phyloP scores from a whole-genome alignment of 2,797 vertebrate species.

The Okamejei kenojei region DNA sequence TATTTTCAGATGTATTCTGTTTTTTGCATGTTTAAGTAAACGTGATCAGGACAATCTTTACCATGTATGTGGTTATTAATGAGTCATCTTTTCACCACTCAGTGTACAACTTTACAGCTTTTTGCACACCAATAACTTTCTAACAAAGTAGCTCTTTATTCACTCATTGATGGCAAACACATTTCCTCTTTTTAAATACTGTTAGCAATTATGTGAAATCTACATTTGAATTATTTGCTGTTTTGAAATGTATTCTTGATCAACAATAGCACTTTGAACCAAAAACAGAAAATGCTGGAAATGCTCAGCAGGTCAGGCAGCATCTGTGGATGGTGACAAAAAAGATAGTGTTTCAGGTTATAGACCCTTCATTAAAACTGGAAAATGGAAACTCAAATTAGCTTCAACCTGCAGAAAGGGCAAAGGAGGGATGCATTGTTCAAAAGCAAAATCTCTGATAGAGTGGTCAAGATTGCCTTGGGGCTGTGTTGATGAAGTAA shows the following conservation, averaged over 20 bases:
- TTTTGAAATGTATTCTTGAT: background rate
- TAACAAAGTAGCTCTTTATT: conserved; percentile 16
- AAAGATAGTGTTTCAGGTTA: no score
- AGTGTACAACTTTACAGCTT: background rate
- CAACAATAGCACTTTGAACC: background rate
- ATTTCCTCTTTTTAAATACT: background rate
- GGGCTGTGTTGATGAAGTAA: no score
- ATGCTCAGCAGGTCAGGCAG: no score
- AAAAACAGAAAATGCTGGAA: no score
- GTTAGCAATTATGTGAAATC: background rate
- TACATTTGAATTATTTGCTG: background rate
- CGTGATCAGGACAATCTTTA: conserved; percentile 37
- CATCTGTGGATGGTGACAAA: no score
- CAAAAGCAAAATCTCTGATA: no score
- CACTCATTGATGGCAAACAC: background rate
- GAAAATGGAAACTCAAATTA: no score
- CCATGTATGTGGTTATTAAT: conserved; percentile 28
- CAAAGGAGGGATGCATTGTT: no score
- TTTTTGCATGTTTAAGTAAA: conserved; percentile 38
- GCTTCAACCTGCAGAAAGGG: no score
- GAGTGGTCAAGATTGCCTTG: no score
- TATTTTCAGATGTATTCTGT: conserved; percentile 38
- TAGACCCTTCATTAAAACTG: no score
- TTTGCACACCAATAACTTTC: background rate
- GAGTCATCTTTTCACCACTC: background rate